Evolutionary conservation across 37 sponge, comb jelly and placozoan genomes (phyloP).

Genomic region (Amphimedon queenslandica): DNA sequence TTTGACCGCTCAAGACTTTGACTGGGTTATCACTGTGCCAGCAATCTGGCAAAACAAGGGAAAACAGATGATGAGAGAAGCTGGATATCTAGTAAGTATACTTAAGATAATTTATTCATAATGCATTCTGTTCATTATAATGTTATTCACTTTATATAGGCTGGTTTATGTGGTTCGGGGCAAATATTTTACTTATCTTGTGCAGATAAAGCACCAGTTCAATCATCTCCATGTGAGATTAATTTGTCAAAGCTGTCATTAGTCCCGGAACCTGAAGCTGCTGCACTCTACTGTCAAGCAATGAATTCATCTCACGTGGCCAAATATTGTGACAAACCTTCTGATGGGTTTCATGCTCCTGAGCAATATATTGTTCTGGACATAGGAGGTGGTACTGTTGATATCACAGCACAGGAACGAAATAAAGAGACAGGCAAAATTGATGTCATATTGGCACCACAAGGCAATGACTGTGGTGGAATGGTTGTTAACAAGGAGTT

Average conservation of each 20-base stretch:
- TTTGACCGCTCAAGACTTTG: slow-evolving; percentile 19
- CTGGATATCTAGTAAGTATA: slow-evolving; percentile 44
- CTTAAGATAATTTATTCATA: neutral
- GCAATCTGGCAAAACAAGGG: slow-evolving; percentile 53
- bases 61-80: slow-evolving; percentile 56
- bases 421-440: neutral
- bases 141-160: slow-evolving; percentile 5
- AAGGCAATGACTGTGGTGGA: slow-evolving; percentile 52
- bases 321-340: neutral
- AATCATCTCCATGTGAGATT: neutral
- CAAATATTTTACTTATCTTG: neutral
- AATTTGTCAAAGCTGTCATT: slow-evolving; percentile 6
- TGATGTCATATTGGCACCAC: slow-evolving; percentile 27
- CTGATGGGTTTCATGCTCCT: neutral
- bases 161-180: slow-evolving; percentile 29
- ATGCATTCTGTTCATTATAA: neutral
- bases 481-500: slow-evolving; percentile 29
- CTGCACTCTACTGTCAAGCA: slow-evolving; percentile 33
- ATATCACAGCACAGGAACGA: slow-evolving; percentile 29
- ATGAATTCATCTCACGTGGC: slow-evolving; percentile 15
- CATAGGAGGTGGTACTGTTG: slow-evolving; percentile 55
- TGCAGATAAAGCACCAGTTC: neutral
- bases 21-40: slow-evolving; percentile 61
- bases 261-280: slow-evolving; percentile 54
- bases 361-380: slow-evolving; percentile 32